These are phyloP conservation scores for Brachionus manjavacas DNA, from an alignment of 1,140 invertebrate species.

Conservation along the genomic window DNA sequence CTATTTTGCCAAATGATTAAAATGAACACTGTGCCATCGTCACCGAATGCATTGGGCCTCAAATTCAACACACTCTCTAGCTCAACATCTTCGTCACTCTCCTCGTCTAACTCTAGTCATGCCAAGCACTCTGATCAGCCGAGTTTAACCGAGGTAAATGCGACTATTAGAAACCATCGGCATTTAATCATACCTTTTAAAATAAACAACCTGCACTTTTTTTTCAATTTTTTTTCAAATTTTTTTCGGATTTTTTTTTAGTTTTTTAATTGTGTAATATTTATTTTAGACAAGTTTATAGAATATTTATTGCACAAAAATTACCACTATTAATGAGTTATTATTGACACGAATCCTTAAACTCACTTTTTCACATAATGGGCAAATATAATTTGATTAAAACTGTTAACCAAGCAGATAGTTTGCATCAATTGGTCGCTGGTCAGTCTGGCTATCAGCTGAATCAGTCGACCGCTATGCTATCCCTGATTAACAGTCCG, in stretches of 20 bases:
- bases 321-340: constrained; percentile 24
- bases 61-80: constrained; percentile 32
- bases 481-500: constrained; percentile 1
- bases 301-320: neutral
- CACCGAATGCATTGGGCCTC: neutral
- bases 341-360: neutral
- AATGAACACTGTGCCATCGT: constrained; percentile 24
- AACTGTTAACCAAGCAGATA: neutral
- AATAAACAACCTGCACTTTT: constrained; percentile 1
- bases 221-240: neutral
- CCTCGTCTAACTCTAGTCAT: constrained; percentile 34
- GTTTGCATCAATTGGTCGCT: constrained; percentile 19
- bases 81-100: constrained; percentile 25
- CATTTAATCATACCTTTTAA: neutral
- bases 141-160: constrained; percentile 11
- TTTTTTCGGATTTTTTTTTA: neutral
- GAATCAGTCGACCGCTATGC: neutral
- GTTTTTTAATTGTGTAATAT: neutral
- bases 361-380: neutral
- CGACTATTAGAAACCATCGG: neutral
- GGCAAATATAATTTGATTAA: constrained; percentile 32
- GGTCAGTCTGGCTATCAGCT: neutral
- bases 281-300: neutral
- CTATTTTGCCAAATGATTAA: neutral
- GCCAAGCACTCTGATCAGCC: neutral